These are phyloP conservation scores for Lycopodina hypogea DNA, from an alignment of 37 sponge, comb jelly and placozoan genomes.

Conservation along the genomic window DNA sequence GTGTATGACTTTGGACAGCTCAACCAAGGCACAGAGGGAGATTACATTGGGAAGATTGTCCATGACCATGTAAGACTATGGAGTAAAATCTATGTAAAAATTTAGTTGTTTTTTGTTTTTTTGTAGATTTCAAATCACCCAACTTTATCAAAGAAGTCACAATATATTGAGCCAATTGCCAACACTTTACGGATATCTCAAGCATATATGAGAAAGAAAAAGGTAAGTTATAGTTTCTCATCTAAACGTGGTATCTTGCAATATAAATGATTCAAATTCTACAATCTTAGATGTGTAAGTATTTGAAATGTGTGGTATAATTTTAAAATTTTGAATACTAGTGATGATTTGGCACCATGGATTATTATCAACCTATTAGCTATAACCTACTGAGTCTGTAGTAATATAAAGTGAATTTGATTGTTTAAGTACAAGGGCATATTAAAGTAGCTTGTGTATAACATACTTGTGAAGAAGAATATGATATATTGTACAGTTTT, in stretches of 20 bases:
- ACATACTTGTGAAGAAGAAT: too few species aligned
- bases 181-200: slow-evolving; percentile 69
- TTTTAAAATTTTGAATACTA: not conserved
- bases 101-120: not conserved
- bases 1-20: slow-evolving; percentile 98
- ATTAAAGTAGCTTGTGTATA: not conserved
- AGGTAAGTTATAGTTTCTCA: slow-evolving; percentile 43
- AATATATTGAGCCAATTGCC: slow-evolving; percentile 14
- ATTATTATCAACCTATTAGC: not conserved
- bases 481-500: not conserved
- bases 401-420: too few species aligned
- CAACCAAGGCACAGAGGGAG: slow-evolving; percentile 54
- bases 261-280: too few species aligned
- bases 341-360: not conserved
- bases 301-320: too few species aligned
- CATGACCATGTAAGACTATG: slow-evolving; percentile 59
- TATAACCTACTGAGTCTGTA: not conserved
- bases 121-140: slow-evolving; percentile 15
- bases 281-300: too few species aligned
- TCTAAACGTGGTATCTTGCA: too few species aligned
- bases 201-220: slow-evolving; percentile 73
- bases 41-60: slow-evolving; percentile 79
- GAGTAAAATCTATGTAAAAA: not conserved
- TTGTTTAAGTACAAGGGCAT: too few species aligned
- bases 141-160: not conserved